Evolutionary conservation across 2,797 vertebrate species (phyloP).

Genomic region (Chelmon rostratus): DNA sequence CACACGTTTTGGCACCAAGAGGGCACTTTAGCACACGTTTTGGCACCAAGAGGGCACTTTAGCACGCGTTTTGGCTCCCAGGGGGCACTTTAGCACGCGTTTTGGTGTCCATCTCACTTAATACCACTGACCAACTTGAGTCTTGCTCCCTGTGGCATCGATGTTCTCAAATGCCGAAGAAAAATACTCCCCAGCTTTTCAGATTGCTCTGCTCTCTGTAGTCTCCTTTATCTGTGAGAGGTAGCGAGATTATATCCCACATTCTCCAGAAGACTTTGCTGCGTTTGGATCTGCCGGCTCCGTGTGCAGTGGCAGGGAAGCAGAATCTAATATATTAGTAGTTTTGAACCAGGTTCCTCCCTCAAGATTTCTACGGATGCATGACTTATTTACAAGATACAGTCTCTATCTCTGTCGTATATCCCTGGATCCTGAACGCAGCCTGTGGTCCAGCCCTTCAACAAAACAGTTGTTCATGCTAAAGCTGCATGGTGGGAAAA

Average conservation of each 20-base stretch:
- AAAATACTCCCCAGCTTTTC: not conserved
- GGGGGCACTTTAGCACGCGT: too few species aligned
- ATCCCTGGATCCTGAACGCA: not conserved
- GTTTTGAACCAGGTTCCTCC: not conserved
- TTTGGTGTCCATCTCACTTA: not conserved
- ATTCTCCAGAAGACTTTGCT: not conserved
- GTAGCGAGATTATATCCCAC: not conserved
- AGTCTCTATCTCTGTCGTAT: not conserved
- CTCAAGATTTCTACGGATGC: not conserved
- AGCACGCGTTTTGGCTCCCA: too few species aligned
- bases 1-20: too few species aligned
- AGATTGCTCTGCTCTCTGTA: slow-evolving; percentile 7
- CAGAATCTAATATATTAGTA: not conserved
- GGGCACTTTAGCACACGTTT: too few species aligned
- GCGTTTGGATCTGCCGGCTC: not conserved
- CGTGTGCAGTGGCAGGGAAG: not conserved
- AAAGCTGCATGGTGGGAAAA: too few species aligned
- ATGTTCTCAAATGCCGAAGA: not conserved
- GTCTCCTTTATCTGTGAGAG: not conserved
- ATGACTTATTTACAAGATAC: not conserved
- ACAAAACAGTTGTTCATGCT: slow-evolving; percentile 21
- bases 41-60: too few species aligned
- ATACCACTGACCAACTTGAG: not conserved
- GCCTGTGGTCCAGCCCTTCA: slow-evolving; percentile 12
- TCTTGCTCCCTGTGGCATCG: not conserved